Evolutionary conservation across 2,797 vertebrate species (phyloP), one percentile per base, ranked within the genome.

Genomic region (Ceryle rudis): DNA sequence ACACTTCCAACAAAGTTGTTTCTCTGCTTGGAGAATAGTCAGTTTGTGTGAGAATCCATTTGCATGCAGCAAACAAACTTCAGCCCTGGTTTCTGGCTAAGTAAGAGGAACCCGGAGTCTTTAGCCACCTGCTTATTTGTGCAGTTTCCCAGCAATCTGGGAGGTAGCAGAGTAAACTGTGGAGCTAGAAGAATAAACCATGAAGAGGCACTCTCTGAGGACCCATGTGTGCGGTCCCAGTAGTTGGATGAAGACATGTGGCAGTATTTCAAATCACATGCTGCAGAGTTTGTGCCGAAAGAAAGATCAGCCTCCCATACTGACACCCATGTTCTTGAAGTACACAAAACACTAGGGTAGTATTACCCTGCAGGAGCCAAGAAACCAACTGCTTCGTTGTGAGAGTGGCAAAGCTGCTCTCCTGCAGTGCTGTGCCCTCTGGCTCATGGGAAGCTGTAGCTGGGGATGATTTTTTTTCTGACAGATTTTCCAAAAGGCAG

Each of bases 371-470:
- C 28, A 73, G 7, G 14, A 89, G 29, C 8, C 9, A 44, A 89
- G 71, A 55, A 44, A 23, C 39, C 0, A 2, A 3, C 25, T 70
- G 10, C 39, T 55, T 73, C 35, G 9, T 11, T 4, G 1, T 0
- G 0, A 31, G 39, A 29, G 42, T 1, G 0, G 46, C 0, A 1
- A 31, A 64, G n/a, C 46, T 87, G 60, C 60, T 58, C 5, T 3
- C 35, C 35, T 51, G 73, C n/a, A 58, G 3, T 13, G 71, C 42
- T 86, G 35, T 79, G 78, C 71, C 42, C 49, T 73, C 55, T 54
- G 52, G 41, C 35, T 79, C 52, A 1, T 7, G 28, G 60, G 25
- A 65, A 70, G 46, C 51, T 65, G 42, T 42, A 61, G 26, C 39
- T 20, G 72, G 19, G 26, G 42, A 31, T 58, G 35, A 54, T 22